Conservation (phyloP, 1,140 invertebrate species). For the Eupristina koningsbergeri region DNA sequence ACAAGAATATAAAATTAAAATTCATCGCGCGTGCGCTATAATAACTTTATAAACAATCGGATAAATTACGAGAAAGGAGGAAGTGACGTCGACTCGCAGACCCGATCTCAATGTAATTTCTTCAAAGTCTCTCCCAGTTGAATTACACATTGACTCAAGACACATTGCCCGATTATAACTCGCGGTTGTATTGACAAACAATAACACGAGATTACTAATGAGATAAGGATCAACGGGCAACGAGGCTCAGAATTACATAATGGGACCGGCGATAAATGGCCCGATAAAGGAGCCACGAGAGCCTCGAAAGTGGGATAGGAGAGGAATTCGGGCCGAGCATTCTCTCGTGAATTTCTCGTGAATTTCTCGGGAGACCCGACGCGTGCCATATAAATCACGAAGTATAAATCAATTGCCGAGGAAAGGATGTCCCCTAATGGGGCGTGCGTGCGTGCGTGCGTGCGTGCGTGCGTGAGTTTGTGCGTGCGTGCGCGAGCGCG, state of each 20-base stretch:
- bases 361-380: not conserved
- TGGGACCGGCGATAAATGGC: not conserved
- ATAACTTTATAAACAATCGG: not conserved
- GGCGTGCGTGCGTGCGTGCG: too few species aligned
- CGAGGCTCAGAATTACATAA: not conserved
- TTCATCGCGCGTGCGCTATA: not conserved
- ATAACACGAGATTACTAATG: not conserved
- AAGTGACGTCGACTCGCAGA: not conserved
- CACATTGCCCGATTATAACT: not conserved
- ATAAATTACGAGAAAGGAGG: too few species aligned
- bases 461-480: too few species aligned
- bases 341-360: not conserved
- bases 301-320: too few species aligned
- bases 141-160: not conserved
- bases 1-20: not conserved
- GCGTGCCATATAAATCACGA: not conserved
- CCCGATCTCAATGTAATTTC: not conserved
- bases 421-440: not conserved
- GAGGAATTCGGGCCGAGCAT: too few species aligned
- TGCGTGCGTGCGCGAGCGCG: too few species aligned
- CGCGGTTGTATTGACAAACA: not conserved
- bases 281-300: not conserved
- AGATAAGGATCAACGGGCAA: not conserved
- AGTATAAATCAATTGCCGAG: conserved; percentile 1
- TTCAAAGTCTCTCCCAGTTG: not conserved